A percentile compares a stretch with the other conserved stretches of the same genome.
Evolutionary conservation across 2,888 invertebrate species (phyloP).

Genomic region (Apodemia mormo): DNA sequence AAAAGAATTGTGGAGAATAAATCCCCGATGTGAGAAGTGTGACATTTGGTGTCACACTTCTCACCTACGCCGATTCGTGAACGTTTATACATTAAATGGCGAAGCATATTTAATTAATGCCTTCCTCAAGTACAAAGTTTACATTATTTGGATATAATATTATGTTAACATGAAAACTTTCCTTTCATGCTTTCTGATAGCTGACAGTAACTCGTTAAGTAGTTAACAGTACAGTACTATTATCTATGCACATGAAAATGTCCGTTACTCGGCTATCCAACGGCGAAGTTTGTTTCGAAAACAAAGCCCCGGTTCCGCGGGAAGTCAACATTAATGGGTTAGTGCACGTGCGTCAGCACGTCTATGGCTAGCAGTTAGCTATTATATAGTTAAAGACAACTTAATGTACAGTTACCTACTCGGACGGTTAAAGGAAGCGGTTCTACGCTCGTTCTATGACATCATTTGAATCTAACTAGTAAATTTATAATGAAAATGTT

Average conservation of each 20-base stretch:
- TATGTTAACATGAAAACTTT: no score
- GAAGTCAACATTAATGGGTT: conserved; percentile 46
- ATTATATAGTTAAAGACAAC: conserved; percentile 22
- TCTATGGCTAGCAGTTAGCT: conserved; percentile 28
- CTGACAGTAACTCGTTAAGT: background rate
- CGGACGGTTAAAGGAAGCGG: conserved; percentile 17
- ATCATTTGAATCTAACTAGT: conserved; percentile 19
- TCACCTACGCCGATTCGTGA: no score
- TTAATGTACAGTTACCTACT: conserved; percentile 24
- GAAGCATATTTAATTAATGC: no score
- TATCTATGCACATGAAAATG: conserved; percentile 11
- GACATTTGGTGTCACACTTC: no score
- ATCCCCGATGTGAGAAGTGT: no score
- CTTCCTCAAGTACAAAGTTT: no score
- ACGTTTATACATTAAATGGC: no score
- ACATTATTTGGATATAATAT: no score
- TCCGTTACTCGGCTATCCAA: conserved; percentile 33
- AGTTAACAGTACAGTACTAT: background rate
- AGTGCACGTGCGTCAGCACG: conserved; percentile 45
- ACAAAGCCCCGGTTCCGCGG: conserved; percentile 45
- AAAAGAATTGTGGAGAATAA: no score
- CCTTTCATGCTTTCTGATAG: background rate
- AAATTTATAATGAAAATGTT: conserved; percentile 11
- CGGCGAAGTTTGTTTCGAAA: conserved; percentile 44
- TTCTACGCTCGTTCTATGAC: conserved; percentile 22